Conservation (phyloP, 64 coral and sea anemone genomes). For the Stylophora pistillata region DNA sequence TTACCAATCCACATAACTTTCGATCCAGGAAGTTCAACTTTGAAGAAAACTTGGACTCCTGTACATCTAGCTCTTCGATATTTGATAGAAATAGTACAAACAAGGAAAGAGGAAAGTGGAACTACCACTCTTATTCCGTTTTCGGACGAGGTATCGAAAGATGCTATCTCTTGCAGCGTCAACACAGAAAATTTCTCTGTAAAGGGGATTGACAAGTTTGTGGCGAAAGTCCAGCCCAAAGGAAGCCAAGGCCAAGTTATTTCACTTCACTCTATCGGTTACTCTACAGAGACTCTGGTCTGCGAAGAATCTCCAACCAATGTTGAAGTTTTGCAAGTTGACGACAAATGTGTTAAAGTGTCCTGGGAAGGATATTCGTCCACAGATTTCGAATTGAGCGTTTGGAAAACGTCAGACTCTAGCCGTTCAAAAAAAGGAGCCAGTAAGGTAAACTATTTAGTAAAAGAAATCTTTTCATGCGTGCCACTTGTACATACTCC, state of each 20-base stretch:
- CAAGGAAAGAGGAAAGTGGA: not conserved
- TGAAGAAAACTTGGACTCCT: conserved; percentile 20
- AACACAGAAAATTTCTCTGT: not conserved
- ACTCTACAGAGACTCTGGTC: not conserved
- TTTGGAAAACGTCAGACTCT: not conserved
- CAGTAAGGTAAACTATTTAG: not conserved
- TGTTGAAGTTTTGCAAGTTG: conserved; percentile 16
- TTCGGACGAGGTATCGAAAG: not conserved
- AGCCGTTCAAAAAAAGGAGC: not conserved
- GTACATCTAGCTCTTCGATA: not conserved
- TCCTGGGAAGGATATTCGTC: not conserved
- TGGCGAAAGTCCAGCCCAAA: not conserved
- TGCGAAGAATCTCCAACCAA: not conserved
- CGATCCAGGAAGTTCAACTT: not conserved
- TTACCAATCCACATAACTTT: conserved; percentile 12
- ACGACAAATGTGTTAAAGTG: not conserved
- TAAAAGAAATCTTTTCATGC: not conserved
- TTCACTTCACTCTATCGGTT: not conserved
- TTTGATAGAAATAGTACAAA: not conserved
- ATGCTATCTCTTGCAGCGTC: not conserved
- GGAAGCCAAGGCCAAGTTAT: not conserved
- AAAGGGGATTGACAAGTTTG: not conserved
- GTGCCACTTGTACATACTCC: too few species aligned
- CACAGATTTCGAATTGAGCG: not conserved
- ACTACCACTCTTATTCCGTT: not conserved